Evolutionary conservation across 2,888 invertebrate genomes (phyloP), one percentile per base, ranked within the genome.

Genomic region (Crocallis elinguaria): DNA sequence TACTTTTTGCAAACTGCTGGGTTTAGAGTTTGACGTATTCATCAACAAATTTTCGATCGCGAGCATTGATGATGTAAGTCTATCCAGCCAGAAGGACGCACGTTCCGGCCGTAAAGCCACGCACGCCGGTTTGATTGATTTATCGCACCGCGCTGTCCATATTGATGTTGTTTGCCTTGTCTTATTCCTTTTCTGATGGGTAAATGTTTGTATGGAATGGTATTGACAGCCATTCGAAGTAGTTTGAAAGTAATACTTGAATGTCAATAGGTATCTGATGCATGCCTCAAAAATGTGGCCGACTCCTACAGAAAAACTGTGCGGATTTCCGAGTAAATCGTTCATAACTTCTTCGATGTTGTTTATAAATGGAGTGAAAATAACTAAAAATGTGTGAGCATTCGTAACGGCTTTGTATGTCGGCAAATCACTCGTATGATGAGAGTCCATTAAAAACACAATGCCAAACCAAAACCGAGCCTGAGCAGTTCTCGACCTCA

Each of bases 91-190:
- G 69, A 76, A 71, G 72, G 67, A 69, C 73, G 73, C 78, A 81
- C 82, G 82, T 73, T 69, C 71, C 57, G 57, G 69, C 71, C 77
- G 79, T 87, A 86, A 86, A 86, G 66, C 69, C 72, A 63, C 71
- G 69, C 73, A 51, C 77, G 75, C 69, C 68, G 79, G 67, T 73
- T 71, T 71, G 68, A 72, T 71, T 86, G 88, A 89, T 89, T 88
- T 88, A 90, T 88, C 69, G 73, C 74, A 66, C 61, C 69, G 64
- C 66, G 77, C 69, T 76, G 78, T 66, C 78, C 84, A 88, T 87
- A 83, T 75, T 84, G 85, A 86, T 82, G 76, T 65, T 72, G 74
- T 73, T 79, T 71, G 67, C 74, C 72, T 72, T 71, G 73, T 68
- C 35, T 42, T 67, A 66, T 25, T 54, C 48, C 43, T 54, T 43